These are phyloP conservation scores for Callipepla squamata DNA, from an alignment of 2,113 vertebrate species.

Conservation along the genomic window DNA sequence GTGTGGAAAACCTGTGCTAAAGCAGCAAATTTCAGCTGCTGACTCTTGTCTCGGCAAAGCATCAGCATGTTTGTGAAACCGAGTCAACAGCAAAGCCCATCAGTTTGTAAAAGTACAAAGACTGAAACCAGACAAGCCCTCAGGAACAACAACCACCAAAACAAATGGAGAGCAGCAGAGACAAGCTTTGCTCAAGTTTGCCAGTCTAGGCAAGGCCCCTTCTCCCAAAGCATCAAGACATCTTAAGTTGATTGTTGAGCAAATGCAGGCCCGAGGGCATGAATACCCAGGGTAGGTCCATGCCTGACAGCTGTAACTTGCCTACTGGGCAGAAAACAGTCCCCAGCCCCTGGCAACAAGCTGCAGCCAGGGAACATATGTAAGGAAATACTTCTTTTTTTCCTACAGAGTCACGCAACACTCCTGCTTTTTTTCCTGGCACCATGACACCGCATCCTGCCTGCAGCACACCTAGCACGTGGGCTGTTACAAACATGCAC, in stretches of 20 bases:
- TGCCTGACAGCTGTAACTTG: background rate
- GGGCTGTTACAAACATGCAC: background rate
- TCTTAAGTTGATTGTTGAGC: background rate
- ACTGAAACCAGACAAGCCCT: background rate
- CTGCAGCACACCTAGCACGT: background rate
- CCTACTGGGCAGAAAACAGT: background rate
- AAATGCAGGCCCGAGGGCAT: rapidly evolving
- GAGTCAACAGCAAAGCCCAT: background rate
- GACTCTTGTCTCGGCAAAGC: background rate
- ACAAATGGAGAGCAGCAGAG: background rate
- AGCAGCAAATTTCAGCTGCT: background rate
- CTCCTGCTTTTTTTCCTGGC: background rate
- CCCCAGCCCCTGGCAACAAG: background rate
- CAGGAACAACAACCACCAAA: background rate
- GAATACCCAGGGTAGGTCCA: background rate
- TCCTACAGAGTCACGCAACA: background rate
- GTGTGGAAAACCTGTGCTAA: background rate
- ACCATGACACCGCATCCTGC: background rate
- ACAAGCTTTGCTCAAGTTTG: background rate
- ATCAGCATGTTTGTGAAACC: background rate
- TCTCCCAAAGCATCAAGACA: background rate
- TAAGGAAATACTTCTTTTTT: background rate
- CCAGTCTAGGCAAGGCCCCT: rapidly evolving
- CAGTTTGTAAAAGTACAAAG: background rate
- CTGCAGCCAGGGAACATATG: background rate